Evolutionary conservation across 2,888 invertebrate genomes (phyloP).

Genomic region (Leucophenga montana): DNA sequence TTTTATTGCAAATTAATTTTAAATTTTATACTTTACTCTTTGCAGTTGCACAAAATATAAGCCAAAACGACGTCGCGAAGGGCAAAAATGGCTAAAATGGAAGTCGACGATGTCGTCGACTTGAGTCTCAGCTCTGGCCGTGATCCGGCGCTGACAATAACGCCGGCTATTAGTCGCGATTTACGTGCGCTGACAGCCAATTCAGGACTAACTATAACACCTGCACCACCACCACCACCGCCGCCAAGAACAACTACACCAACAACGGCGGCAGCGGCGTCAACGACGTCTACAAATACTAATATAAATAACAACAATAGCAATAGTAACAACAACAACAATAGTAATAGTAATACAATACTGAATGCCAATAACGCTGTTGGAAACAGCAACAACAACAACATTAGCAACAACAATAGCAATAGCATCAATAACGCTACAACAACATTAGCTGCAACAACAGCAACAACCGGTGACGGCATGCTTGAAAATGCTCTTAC

Average conservation of each 20-base stretch:
- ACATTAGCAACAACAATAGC: constrained; percentile 35
- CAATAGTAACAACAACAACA: constrained; percentile 35
- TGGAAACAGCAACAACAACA: constrained; percentile 33
- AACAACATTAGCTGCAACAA: not conserved
- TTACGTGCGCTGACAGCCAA: constrained; percentile 77
- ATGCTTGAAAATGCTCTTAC: constrained; percentile 13
- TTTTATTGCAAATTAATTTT: constrained; percentile 28
- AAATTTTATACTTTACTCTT: constrained; percentile 39
- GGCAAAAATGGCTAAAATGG: constrained; percentile 81
- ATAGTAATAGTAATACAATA: constrained; percentile 30
- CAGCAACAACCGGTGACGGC: not conserved
- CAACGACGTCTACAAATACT: constrained; percentile 15
- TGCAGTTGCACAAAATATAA: constrained; percentile 62
- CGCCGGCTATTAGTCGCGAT: constrained; percentile 73
- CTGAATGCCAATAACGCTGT: constrained; percentile 32
- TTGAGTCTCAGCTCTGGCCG: constrained; percentile 80
- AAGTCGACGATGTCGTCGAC: constrained; percentile 92
- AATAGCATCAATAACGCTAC: constrained; percentile 11
- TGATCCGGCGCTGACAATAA: constrained; percentile 72
- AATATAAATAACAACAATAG: constrained; percentile 30
- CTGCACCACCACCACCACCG: constrained; percentile 75
- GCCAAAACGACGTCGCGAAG: constrained; percentile 69
- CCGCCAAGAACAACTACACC: constrained; percentile 27
- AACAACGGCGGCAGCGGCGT: constrained; percentile 32
- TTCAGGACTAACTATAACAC: constrained; percentile 78